Conservation (phyloP, 1,140 invertebrate genomes). For the Neuroterus valhalla region DNA sequence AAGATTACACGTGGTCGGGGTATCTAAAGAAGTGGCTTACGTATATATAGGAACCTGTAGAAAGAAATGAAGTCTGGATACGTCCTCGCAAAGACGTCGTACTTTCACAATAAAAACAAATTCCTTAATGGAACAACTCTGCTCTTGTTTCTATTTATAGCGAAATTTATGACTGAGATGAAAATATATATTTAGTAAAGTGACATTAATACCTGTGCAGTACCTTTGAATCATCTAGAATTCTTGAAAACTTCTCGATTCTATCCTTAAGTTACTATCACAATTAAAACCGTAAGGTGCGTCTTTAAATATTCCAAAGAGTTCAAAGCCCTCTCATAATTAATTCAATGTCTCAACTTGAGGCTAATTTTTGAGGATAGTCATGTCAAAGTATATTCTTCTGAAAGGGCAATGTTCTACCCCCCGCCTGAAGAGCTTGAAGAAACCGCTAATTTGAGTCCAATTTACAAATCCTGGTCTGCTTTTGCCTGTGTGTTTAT, state of each 20-base stretch:
- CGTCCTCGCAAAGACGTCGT: background rate
- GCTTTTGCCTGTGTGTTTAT: background rate
- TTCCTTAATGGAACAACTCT: background rate
- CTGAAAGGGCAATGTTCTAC: background rate
- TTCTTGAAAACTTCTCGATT: too few relatives aligned
- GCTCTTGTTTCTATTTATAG: background rate
- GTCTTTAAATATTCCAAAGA: background rate
- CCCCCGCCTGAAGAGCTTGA: background rate
- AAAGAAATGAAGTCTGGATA: slow-evolving; percentile 17
- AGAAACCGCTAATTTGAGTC: background rate
- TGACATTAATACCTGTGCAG: too few relatives aligned
- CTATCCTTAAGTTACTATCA: too few relatives aligned
- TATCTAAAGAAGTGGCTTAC: slow-evolving; percentile 28
- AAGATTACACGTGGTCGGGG: slow-evolving; percentile 40
- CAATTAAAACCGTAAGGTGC: too few relatives aligned
- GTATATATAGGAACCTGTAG: background rate
- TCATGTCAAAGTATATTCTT: background rate
- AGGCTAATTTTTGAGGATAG: background rate
- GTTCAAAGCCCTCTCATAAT: background rate
- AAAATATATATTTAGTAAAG: too few relatives aligned
- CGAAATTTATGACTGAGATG: background rate
- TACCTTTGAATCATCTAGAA: too few relatives aligned
- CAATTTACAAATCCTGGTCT: background rate
- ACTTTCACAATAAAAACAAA: background rate
- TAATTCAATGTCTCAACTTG: background rate